Evolutionary conservation across 1,140 invertebrate genomes (phyloP), one percentile per base, ranked within the genome.

Genomic region (Mya arenaria): DNA sequence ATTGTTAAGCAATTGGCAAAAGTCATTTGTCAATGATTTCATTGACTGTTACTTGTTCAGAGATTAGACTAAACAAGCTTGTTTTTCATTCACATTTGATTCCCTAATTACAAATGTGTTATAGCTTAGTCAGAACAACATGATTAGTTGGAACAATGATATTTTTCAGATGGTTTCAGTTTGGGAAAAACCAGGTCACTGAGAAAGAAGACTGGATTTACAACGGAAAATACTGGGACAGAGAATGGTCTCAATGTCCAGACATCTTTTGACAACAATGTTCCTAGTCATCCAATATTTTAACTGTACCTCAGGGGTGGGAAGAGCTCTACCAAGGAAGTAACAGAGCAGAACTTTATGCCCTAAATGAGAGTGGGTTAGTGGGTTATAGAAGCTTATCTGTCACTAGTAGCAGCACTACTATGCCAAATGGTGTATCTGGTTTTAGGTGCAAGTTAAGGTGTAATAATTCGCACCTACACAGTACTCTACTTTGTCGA

Each of bases 161-260:
- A 28, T 55, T 72, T 62, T 94, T 30, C 90, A 97, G 97, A 88
- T 98, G 97, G 97, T 98, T 98, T 92, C 94, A 95, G 56, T 94
- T 94, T 84, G 94, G 93, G 41, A 94, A 94, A 25, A 97, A 97
- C 91, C 95, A 95, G 0, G 94, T 96, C 88, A 97, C 96, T 1
- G 96, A 96, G 58, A 95, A 96, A 88, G 96, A 97, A 79, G 96
- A 97, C 92, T 98, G 97, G 97, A 90, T 96, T 0, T 98, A 96
- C 91, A 95, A 93, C 85, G 96, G 96, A 8, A 95, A 95, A 39
- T 98, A 98, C 90, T 98, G 97, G 97, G 95, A 97, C 62, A 94
- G 96, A 82, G 95, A 97, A 89, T 97, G 95, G 88, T 89, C 94
- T 39, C 94, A 95, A 4, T 93, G 95, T 85, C 94, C 94, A 41